A percentile compares a stretch with the other conserved stretches of the same genome.
phyloP scores from a whole-genome alignment of 2,797 vertebrate species.

The Rhynchotus rufescens region DNA sequence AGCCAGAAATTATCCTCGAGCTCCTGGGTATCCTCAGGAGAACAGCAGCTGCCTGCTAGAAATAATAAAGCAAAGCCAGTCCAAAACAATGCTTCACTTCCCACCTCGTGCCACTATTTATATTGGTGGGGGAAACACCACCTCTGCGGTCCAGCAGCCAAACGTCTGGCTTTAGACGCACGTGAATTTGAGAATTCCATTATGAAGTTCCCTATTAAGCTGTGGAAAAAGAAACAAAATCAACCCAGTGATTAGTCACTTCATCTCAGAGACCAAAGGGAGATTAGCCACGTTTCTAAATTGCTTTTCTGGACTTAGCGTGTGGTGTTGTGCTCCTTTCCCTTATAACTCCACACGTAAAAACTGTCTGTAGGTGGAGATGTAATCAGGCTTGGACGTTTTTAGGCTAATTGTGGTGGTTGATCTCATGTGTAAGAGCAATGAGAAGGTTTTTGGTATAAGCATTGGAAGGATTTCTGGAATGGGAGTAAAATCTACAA shows the following conservation, averaged over 20 bases:
- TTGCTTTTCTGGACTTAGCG: background rate
- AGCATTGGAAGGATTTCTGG: background rate
- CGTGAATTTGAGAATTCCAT: slow-evolving; percentile 20
- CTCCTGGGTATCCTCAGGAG: slow-evolving; percentile 15
- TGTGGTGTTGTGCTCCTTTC: background rate
- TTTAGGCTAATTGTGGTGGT: background rate
- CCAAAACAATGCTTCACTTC: slow-evolving; percentile 34
- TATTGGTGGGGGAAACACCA: background rate
- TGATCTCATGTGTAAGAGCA: background rate
- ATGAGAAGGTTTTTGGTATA: background rate
- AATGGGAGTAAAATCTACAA: background rate
- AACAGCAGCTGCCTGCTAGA: background rate
- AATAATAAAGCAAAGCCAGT: slow-evolving; percentile 54
- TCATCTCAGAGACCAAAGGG: slow-evolving; percentile 47
- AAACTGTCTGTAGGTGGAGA: background rate
- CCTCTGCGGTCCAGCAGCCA: slow-evolving; percentile 5
- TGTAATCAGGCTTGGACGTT: background rate
- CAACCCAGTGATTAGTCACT: slow-evolving; percentile 29
- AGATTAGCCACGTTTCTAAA: slow-evolving; percentile 3
- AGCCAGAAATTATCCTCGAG: slow-evolving; percentile 12
- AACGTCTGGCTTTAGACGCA: slow-evolving; percentile 44
- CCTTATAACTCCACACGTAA: background rate
- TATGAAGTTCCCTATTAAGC: slow-evolving; percentile 42
- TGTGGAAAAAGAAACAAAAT: slow-evolving; percentile 38
- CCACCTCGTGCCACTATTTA: slow-evolving; percentile 25